phyloP scores from a whole-genome alignment of 92 coral and sea anemone species.

The Paramuricea clavata region DNA sequence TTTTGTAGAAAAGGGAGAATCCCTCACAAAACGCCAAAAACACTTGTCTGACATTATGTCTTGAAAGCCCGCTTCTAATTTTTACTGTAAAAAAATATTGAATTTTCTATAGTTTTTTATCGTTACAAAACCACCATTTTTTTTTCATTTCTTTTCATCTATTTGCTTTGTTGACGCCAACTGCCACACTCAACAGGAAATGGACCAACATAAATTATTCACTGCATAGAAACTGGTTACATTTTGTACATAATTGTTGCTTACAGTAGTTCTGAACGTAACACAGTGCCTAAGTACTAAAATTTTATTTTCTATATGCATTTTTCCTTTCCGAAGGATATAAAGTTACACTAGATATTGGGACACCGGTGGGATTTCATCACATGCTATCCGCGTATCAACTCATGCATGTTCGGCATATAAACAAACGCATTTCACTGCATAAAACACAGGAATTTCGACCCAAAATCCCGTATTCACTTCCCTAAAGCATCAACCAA shows the following conservation, averaged over 20 bases:
- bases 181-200: too few species aligned
- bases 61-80: too few species aligned
- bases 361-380: neutral
- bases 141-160: too few species aligned
- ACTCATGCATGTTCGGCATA: neutral
- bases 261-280: neutral
- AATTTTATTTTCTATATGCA: neutral
- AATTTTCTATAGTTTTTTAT: too few species aligned
- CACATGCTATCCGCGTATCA: neutral
- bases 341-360: neutral
- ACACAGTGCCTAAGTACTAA: neutral
- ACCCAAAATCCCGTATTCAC: neutral
- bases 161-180: too few species aligned
- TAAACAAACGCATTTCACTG: neutral
- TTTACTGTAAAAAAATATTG: too few species aligned
- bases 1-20: too few species aligned
- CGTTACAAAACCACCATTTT: too few species aligned
- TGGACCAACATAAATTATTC: neutral
- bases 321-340: neutral
- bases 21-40: too few species aligned
- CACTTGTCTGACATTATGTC: too few species aligned
- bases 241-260: neutral
- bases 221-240: neutral
- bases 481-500: neutral
- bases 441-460: neutral